These are phyloP conservation scores for Halocynthia roretzi DNA, from an alignment of 23 tunicate genomes.

Conservation along the genomic window DNA sequence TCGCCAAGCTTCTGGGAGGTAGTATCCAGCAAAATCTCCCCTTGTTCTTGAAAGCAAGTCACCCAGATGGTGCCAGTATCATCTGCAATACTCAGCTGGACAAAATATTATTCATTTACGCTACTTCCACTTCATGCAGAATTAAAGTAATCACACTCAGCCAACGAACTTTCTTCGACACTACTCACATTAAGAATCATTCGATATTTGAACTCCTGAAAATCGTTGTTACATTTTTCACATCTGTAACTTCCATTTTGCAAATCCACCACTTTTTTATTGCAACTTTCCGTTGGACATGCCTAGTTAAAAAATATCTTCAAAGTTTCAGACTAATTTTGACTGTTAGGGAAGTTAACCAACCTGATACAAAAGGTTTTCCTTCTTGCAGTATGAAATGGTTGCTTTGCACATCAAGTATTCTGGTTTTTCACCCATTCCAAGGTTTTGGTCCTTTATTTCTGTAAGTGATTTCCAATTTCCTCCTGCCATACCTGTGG, in stretches of 20 bases:
- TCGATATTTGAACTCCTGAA: slow-evolving; percentile 60
- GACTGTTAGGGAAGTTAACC: neutral
- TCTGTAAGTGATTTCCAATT: slow-evolving; percentile 84
- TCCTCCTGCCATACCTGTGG: slow-evolving; percentile 21
- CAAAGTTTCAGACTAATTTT: neutral
- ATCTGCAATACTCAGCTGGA: slow-evolving; percentile 75
- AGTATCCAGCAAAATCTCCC: slow-evolving; percentile 53
- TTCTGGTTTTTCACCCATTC: slow-evolving; percentile 73
- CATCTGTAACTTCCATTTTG: slow-evolving; percentile 72
- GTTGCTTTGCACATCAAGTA: slow-evolving; percentile 72
- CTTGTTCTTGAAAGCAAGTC: slow-evolving; percentile 95
- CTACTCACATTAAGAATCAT: slow-evolving; percentile 69
- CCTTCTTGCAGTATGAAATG: slow-evolving; percentile 69
- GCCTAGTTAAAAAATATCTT: slow-evolving; percentile 31
- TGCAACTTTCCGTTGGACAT: slow-evolving; percentile 77
- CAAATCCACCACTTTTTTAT: slow-evolving; percentile 77
- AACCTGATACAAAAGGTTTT: slow-evolving; percentile 72
- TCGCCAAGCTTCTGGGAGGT: slow-evolving; percentile 62
- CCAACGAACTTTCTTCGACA: neutral
- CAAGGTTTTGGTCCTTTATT: slow-evolving; percentile 59
- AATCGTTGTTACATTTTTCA: slow-evolving; percentile 72
- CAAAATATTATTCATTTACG: neutral
- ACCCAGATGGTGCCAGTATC: slow-evolving; percentile 86
- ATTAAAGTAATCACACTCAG: too few relatives aligned
- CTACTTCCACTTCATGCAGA: too few relatives aligned